phyloP scores from a whole-genome alignment of 2,888 invertebrate genomes.

The Lobophora halterata region DNA sequence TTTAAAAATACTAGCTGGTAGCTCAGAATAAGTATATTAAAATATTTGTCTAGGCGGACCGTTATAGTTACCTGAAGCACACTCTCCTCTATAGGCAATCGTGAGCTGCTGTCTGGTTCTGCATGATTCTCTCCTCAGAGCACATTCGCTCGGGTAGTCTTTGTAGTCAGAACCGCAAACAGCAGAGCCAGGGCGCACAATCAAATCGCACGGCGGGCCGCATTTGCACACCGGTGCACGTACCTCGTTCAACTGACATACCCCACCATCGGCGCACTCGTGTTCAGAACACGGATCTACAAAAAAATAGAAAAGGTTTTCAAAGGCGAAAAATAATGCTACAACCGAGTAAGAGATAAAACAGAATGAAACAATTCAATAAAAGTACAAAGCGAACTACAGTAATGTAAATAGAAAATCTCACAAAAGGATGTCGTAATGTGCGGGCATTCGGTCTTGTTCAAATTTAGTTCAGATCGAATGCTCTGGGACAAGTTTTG shows the following conservation, averaged over 20 bases:
- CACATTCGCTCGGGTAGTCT: conserved; percentile 91
- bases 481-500: conserved; percentile 66
- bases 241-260: conserved; percentile 90
- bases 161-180: conserved; percentile 90
- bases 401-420: conserved; percentile 70
- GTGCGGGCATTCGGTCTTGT: conserved; percentile 67
- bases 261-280: conserved; percentile 88
- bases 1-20: too few species aligned
- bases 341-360: conserved; percentile 23
- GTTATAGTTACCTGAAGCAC: conserved; percentile 85
- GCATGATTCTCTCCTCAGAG: conserved; percentile 89
- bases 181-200: conserved; percentile 84
- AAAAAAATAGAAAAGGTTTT: conserved; percentile 1
- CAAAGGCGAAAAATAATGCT: too few species aligned
- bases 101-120: conserved; percentile 85
- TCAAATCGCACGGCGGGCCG: conserved; percentile 88
- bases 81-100: conserved; percentile 91
- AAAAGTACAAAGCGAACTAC: conserved; percentile 62
- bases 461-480: conserved; percentile 75
- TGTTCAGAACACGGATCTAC: conserved; percentile 92
- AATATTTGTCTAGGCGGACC: too few species aligned
- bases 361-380: conserved; percentile 63
- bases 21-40: too few species aligned
- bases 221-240: conserved; percentile 90
- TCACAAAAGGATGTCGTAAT: conserved; percentile 68